Base-by-base conservation (phyloP, 2,797 vertebrate species). In the Catharus ustulatus region DNA sequence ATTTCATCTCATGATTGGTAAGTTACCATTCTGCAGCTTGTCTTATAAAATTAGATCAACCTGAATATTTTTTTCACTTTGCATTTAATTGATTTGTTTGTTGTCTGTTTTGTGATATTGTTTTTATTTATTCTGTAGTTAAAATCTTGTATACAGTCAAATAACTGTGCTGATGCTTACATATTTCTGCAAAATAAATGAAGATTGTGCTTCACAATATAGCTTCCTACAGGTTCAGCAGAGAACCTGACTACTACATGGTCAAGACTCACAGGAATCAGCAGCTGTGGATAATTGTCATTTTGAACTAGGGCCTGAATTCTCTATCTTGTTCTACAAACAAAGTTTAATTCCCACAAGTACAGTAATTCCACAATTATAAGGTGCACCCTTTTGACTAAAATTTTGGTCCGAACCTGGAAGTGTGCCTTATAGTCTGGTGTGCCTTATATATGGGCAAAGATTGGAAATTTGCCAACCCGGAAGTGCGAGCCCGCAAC, bases 1-100 rank as follows among this genome's bases (percentile, higher is more conserved):
- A 36, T 9, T 24, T 21, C 29, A 30, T 52, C 76, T 79, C 48
- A 38, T 77, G 61, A 94, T 17, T 73, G 63, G 97, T 98, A 95
- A 97, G 85, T 48, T 81, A 19, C 16, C 51, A 95, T 90, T 71
- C 45, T 84, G 32, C 54, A 88, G 11, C 34, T 82, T 57, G 4
- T 36, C 15, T 45, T 36, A 54, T 5, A 23, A 89, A 58, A 40
- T 64, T 90, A 55, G 32, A 54, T 67, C 13, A 46, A 42, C n/a
- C 10, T 34, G 40, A 71, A 54, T 76, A 84, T 61, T 87, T 1
- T 55, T 71, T 89, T 90, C 42, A 46, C 3, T 22, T 86, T 42
- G 9, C 13, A 20, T 63, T 67, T 87, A 55, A 26, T 69, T 49
- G 11, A 38, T n/a, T 91, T 71, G 5, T 8, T 15, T 81, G 79